Base-by-base conservation (phyloP, 2,888 invertebrate genomes). In the Timema cristinae region DNA sequence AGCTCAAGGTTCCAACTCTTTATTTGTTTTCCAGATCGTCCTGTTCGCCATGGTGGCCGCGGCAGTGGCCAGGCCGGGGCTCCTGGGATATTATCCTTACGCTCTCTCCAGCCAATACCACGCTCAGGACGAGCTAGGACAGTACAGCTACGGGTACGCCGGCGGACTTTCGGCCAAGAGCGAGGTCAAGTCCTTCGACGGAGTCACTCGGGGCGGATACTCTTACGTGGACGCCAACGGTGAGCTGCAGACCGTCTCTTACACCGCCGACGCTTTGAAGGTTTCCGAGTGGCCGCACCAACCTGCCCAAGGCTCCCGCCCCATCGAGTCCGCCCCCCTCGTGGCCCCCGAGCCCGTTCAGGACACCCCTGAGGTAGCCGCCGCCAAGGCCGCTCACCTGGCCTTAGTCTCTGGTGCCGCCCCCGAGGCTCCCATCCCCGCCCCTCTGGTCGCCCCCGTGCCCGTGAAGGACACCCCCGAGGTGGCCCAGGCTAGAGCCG, bases 201-300 rank as follows among this genome's bases (percentile, higher is more conserved):
- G 89, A 48, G 81, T 87, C 67, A 87, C 87, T 50, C 84, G 86
- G 32, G 89, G 89, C 73, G 85, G 85, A 63, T 89, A 88, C 78
- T 85, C 86, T 54, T 89, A 88, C 79, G 80, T 89, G 49, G 89
- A 89, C 79, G 83, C 86, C 32, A 82, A 87, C 73, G 88, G 88
- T 32, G 32, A 77, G 63, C 72, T 78, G 8, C 79, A 80, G 76
- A 77, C 74, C 61, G 77, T 76, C 66, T 76, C 75, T 75, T 79
- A 79, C 75, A 76, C 77, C 11, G 68, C 77, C 66, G 79, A 79
- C 73, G 76, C 78, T 56, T 73, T 78, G 67, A 76, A 77, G 80
- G 79, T 69, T 80, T 79, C 78, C 74, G 79, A 66, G 79, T 79
- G 69, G 77, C 79, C 71, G 79, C 78, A 72, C 1, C 32, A 79